phyloP scores from a whole-genome alignment of 1,140 invertebrate species.

The Neodiprion fabricii region DNA sequence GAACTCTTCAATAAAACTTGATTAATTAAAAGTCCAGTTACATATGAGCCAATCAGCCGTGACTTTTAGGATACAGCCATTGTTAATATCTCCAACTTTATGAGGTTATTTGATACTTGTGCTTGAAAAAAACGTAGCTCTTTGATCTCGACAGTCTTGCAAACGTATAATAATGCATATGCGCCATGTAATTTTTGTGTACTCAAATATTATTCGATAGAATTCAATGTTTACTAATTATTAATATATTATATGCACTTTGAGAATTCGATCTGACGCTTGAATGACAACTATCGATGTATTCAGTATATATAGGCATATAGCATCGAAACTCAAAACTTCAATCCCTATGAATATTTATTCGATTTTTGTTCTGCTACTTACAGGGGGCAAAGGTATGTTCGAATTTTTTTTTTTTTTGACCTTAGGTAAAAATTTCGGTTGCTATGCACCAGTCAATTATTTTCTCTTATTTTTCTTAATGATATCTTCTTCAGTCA shows the following conservation, averaged over 20 bases:
- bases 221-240: too few species aligned
- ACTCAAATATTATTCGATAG: not conserved
- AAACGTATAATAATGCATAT: not conserved
- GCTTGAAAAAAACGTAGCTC: not conserved
- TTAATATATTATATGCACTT: not conserved
- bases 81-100: not conserved
- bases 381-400: conserved; percentile 71
- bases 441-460: not conserved
- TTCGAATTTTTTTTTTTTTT: conserved; percentile 52
- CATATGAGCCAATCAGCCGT: too few species aligned
- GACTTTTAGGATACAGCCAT: not conserved
- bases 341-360: conserved; percentile 42
- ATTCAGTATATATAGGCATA: not conserved
- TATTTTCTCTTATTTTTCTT: not conserved
- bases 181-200: not conserved
- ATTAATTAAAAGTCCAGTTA: too few species aligned
- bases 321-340: not conserved
- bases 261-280: not conserved
- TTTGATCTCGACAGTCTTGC: not conserved
- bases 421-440: not conserved
- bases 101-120: not conserved
- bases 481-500: not conserved
- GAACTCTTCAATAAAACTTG: too few species aligned
- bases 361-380: conserved; percentile 63
- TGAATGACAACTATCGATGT: not conserved